Evolutionary conservation across 30 jellyfish, hydroid and myxozoan genomes (phyloP), one percentile per base, ranked within the genome.

Genomic region (Aurelia aurita complex sp. Pacific): DNA sequence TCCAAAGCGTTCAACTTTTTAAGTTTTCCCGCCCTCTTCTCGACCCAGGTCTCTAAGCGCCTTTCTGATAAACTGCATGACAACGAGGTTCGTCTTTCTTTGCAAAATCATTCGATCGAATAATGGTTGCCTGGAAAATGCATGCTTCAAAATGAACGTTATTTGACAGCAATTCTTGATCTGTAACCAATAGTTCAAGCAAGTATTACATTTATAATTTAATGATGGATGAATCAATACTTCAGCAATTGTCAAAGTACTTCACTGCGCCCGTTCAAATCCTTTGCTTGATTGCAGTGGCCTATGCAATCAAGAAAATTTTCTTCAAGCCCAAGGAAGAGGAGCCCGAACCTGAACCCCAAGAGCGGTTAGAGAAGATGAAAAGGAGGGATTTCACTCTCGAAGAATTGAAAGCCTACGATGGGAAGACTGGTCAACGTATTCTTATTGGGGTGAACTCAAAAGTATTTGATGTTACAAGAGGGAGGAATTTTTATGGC

Each of bases 391-490:
- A 94, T 79, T 88, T 94, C 55, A 82, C 94, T n/a, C 82, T 94
- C 33, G 86, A 89, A 23, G 97, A 94, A 66, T 77, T 94, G n/a
- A 85, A 80, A 50, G 95, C 67, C 38, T 94, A 32, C 67, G 94
- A 89, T 85, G 99, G 99, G n/a, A 73, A 23, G 46, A 46, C 14
- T 53, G 68, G 66, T 64, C 79, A 77, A 55, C 93, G 97, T 15
- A 84, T 94, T 66, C 88, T 94, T 18, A 73, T 94, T 34, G 99
- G 95, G 2, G 99, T 94, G 18, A 94, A 94, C 86, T 80, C 96
- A 13, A 94, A 89, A 55, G 97, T 94, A 2, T 94, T 94, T 84
- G 99, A 94, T 85, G 97, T 94, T 40, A 83, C 97, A 12, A 76
- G 90, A 14, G 99, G 97, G 42, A 68, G 69, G 36, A 38, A 73